phyloP scores from a whole-genome alignment of 2,113 vertebrate species.

The Tapirus terrestris region DNA sequence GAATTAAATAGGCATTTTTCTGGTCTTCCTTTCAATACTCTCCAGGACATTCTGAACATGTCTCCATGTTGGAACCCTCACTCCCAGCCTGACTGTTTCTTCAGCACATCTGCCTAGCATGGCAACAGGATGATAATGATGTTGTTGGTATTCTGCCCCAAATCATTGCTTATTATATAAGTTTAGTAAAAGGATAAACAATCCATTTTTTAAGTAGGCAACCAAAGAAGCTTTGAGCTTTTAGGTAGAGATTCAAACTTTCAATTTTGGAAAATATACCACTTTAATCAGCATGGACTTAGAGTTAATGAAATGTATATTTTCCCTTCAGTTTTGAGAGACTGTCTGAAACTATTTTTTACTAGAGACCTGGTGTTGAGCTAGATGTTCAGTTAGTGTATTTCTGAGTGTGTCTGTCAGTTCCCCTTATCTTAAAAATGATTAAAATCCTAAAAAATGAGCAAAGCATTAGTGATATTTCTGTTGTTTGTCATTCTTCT shows the following conservation, averaged over 20 bases:
- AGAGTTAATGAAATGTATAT: conserved; percentile 15
- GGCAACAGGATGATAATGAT: not conserved
- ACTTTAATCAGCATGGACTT: not conserved
- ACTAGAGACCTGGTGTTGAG: not conserved
- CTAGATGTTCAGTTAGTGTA: conserved; percentile 17
- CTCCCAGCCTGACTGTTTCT: not conserved
- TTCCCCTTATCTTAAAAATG: not conserved
- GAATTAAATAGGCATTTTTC: not conserved
- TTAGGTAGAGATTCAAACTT: not conserved
- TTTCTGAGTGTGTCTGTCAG: not conserved
- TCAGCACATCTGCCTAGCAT: not conserved
- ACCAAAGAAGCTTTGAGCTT: not conserved
- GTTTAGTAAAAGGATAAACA: not conserved
- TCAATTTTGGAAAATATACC: not conserved
- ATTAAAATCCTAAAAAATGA: conserved; percentile 14
- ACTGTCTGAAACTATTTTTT: conserved; percentile 1
- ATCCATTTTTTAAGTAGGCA: not conserved
- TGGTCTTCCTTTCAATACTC: not conserved
- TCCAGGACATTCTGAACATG: not conserved
- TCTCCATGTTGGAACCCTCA: not conserved
- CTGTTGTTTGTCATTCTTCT: not conserved
- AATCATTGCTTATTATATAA: not conserved
- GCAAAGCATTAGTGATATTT: not conserved
- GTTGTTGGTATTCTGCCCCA: conserved; percentile 43
- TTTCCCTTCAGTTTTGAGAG: conserved; percentile 25